Conservation (phyloP, 2,888 invertebrate genomes). For the Glaucopsyche alexis region DNA sequence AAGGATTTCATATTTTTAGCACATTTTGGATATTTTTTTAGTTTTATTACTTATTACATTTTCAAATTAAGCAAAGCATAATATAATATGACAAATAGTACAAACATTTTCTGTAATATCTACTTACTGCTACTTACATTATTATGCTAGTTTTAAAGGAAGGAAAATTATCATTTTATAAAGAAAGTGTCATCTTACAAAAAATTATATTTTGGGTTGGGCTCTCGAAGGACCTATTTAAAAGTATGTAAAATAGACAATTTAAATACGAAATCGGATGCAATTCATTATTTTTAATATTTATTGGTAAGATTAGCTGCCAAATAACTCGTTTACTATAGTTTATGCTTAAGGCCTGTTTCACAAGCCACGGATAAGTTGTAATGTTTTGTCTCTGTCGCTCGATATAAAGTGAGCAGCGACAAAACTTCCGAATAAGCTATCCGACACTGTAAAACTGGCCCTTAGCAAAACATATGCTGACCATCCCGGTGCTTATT, state of each 20-base stretch:
- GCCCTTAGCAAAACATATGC: too few species aligned
- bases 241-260: background rate
- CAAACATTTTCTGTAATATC: slow-evolving; percentile 1
- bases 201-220: background rate
- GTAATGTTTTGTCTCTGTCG: too few species aligned
- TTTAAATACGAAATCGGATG: background rate
- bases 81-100: background rate
- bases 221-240: background rate
- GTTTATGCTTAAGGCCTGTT: too few species aligned
- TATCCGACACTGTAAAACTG: too few species aligned
- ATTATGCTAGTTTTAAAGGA: background rate
- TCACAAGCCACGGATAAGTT: too few species aligned
- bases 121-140: background rate
- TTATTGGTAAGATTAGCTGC: slow-evolving; percentile 11
- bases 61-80: slow-evolving; percentile 4
- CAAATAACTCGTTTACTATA: background rate
- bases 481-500: too few species aligned
- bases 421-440: too few species aligned
- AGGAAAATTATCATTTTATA: background rate
- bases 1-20: background rate
- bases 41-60: background rate
- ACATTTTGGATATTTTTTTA: background rate
- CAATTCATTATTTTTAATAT: too few species aligned
- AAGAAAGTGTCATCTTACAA: background rate
- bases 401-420: too few species aligned